Evolutionary conservation across 2,888 invertebrate genomes (phyloP), one percentile per base, ranked within the genome.

Genomic region (Apotomis betuletana): DNA sequence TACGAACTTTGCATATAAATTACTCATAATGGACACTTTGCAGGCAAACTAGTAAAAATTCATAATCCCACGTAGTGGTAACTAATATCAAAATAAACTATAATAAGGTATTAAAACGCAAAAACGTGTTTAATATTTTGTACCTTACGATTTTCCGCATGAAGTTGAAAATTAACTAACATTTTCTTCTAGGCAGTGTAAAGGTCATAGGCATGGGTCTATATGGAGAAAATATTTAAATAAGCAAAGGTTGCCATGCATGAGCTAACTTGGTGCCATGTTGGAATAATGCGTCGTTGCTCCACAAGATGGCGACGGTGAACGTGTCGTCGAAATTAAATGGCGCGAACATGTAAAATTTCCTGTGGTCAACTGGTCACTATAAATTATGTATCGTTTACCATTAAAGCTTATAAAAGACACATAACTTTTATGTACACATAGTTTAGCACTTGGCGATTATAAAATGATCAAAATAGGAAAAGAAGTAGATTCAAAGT

Each of bases 211-310:
- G 54, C 44, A 9, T 60, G 57, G 54, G 64, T 41, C 36, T n/a
- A 38, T 70, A 59, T 27, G 62, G 49, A 46, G 59, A 12, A 60
- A 70, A 65, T 70, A 70, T 70, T 65, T 55, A 70, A 63, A 70
- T 70, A 65, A 27, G 27, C 27, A 27, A 65, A 65, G 65, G 46
- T 65, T 46, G 55, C 55, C n/a, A 65, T 65, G 65, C 65, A 65
- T 65, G 55, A 36, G 46, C 65, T 55, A 15, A 57, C 65, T 65
- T 63, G 38, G 57, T 46, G 55, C 65, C 65, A 57, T 65, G 27
- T 65, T 65, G 65, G 46, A 27, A 46, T 57, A 65, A 65, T 65
- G 57, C 36, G 44, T 46, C 55, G 55, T 65, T 46, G 12, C 3
- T 12, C n/a, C 36, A 9, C 55, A 65, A 57, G 65, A 57, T 65